Conservation (phyloP, 1,140 invertebrate species). For the Heliconius congener region DNA sequence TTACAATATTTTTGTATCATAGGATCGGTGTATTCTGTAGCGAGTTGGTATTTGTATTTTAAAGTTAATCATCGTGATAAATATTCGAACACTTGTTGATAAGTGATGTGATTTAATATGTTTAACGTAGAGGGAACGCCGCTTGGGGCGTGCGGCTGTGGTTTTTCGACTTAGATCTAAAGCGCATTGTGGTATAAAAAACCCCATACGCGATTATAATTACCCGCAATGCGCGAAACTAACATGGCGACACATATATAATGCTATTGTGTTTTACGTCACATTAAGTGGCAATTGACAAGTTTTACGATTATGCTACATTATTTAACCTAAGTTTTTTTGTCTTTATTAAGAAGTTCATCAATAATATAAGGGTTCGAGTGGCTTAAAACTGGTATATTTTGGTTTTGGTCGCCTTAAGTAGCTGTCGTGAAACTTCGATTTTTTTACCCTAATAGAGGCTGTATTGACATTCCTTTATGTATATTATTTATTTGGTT, state of each 20-base stretch:
- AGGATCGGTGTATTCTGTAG: conserved; percentile 77
- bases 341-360: not conserved
- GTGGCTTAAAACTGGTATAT: conserved; percentile 1
- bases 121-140: conserved; percentile 61
- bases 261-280: conserved; percentile 42
- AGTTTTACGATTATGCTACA: conserved; percentile 36
- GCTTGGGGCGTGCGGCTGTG: conserved; percentile 74
- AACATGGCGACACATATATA: conserved; percentile 32
- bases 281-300: conserved; percentile 26
- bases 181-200: conserved; percentile 34
- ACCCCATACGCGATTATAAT: conserved; percentile 26
- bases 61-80: conserved; percentile 64
- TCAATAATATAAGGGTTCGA: not conserved
- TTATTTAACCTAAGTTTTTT: not conserved
- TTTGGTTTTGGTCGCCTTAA: not conserved
- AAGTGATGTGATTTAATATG: conserved; percentile 65
- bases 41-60: conserved; percentile 73
- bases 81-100: conserved; percentile 58
- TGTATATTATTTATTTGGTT: conserved; percentile 59
- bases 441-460: conserved; percentile 44
- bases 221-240: conserved; percentile 24
- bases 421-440: conserved; percentile 31
- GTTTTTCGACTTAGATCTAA: conserved; percentile 34
- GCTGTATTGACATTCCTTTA: conserved; percentile 67
- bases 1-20: conserved; percentile 78